Conservation (phyloP, 2,797 vertebrate genomes). For the Chrosomus eos region DNA sequence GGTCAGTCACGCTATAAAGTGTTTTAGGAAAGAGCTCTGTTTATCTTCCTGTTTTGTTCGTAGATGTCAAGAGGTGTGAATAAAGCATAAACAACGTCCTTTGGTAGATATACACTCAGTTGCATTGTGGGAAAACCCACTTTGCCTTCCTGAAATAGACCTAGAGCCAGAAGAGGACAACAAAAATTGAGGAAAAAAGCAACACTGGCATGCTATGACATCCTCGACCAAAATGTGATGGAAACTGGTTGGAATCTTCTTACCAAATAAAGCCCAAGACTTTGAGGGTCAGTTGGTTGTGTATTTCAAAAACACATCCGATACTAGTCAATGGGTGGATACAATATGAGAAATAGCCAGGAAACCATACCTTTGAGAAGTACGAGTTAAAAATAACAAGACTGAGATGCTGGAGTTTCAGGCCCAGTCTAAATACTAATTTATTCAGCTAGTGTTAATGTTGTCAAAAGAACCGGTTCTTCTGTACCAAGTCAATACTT, state of each 20-base stretch:
- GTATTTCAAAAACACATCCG: not conserved
- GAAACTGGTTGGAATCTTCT: conserved; percentile 10
- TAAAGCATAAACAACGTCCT: conserved; percentile 40
- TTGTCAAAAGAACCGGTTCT: not conserved
- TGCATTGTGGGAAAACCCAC: conserved; percentile 42
- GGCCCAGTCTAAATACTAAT: not conserved
- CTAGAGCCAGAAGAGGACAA: conserved; percentile 28
- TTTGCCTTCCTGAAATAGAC: conserved; percentile 50
- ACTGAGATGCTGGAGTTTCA: not conserved
- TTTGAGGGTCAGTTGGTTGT: too few species aligned
- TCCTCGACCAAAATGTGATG: not conserved
- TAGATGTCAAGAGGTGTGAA: conserved; percentile 43
- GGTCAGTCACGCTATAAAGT: conserved; percentile 47
- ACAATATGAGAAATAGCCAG: not conserved
- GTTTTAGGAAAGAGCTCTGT: conserved; percentile 52
- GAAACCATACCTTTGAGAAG: conserved; percentile 14
- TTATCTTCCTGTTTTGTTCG: conserved; percentile 74
- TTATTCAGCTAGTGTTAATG: not conserved
- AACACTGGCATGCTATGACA: conserved; percentile 14
- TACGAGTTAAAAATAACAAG: not conserved
- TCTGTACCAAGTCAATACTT: not conserved
- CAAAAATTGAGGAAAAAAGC: conserved; percentile 16
- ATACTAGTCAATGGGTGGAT: conserved; percentile 1
- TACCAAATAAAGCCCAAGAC: too few species aligned
- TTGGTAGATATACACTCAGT: conserved; percentile 38